Base-by-base conservation (phyloP, 2,113 vertebrate species). In the Atractosteus spatula region DNA sequence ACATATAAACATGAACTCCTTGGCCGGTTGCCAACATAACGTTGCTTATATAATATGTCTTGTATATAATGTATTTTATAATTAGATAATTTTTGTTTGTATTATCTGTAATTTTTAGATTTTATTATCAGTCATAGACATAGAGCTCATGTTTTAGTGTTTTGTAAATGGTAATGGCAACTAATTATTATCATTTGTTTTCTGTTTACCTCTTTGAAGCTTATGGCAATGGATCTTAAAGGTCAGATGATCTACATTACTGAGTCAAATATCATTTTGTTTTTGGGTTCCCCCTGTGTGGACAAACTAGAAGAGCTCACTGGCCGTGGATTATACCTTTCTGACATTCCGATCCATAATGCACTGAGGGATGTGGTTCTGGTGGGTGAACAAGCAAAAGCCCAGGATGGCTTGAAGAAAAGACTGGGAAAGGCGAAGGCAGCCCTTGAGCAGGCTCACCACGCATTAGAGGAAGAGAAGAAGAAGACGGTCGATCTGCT, bases 211-310 rank as follows among this genome's bases (percentile, higher is more conserved):
- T 80, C 81, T 80, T 76, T 86, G 75, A 81, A 99, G 96, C 93
- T 92, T 66, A 99, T 97, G 29, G 29, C 29, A 29, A 29, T 29
- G 97, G 96, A 99, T 82, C 93, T 99, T 67, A 99, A 99, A 89
- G 97, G 97, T 70, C 97, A 99, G 83, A 99, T 99, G 97, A 96
- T 99, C 81, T 99, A 96, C 77, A 93, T 98, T 72, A 86, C 95
- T n/a, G 97, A 99, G 81, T 97, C 95, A 71, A 95, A 94, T 42
- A 90, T 91, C 11, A 91, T 99, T 79, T 84, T 99, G 41, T 99
- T 99, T 80, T 76, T 99, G 88, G 97, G 97, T 63, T 99, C 97
- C 0, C 97, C 97, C 0, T 98, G 97, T 73, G 97, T 99, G 81
- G 97, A 98, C 80, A 93, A 94, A 81, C 81, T 99, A 66, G 96